Conservation (phyloP, 2,888 invertebrate species). For the Pharmacophagus antenor region DNA sequence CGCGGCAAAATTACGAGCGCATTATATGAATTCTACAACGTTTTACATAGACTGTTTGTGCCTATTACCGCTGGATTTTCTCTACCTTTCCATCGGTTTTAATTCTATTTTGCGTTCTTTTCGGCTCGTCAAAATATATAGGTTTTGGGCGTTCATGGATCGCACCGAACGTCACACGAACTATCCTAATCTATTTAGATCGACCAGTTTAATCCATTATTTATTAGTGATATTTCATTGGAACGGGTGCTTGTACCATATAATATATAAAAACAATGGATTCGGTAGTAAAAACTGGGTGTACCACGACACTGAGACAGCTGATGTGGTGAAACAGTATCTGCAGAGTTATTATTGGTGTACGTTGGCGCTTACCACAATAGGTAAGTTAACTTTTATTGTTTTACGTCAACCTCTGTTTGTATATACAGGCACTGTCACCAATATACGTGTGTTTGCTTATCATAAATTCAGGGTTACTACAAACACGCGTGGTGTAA, state of each 20-base stretch:
- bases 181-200: constrained; percentile 97
- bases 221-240: constrained; percentile 99
- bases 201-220: constrained; percentile 96
- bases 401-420: constrained; percentile 20
- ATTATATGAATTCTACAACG: constrained; percentile 98
- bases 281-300: constrained; percentile 97
- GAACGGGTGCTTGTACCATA: constrained; percentile 99
- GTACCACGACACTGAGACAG: constrained; percentile 91
- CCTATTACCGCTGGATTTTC: constrained; percentile 97
- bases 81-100: constrained; percentile 98
- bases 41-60: constrained; percentile 99
- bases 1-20: constrained; percentile 93
- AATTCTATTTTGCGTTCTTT: constrained; percentile 97
- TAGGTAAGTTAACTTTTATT: constrained; percentile 82
- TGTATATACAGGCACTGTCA: background rate
- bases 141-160: constrained; percentile 99
- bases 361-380: constrained; percentile 96
- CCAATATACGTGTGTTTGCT: constrained; percentile 19
- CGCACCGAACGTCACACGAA: constrained; percentile 98
- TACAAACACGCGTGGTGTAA: constrained; percentile 22
- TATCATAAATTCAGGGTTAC: constrained; percentile 30
- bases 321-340: constrained; percentile 96
- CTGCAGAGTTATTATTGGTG: constrained; percentile 99
- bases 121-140: constrained; percentile 97
- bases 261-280: constrained; percentile 96